These are phyloP conservation scores for Neopelma chrysocephalum DNA, from an alignment of 2,797 vertebrate species.

Conservation along the genomic window DNA sequence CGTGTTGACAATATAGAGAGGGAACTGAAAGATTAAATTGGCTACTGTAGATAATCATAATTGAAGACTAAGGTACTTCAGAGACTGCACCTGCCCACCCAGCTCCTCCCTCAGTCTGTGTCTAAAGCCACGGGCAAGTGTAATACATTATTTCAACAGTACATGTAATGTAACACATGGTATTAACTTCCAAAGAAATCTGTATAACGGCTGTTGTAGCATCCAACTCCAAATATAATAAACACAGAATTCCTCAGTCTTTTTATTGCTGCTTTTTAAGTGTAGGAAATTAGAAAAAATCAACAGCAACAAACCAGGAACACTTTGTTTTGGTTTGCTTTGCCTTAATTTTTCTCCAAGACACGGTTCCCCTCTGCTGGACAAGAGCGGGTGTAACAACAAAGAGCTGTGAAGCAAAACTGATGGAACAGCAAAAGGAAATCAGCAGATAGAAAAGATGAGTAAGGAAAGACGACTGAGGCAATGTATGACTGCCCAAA, in stretches of 20 bases:
- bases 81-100: background rate
- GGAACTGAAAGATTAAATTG: background rate
- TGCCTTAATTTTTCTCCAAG: background rate
- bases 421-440: background rate
- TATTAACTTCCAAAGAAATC: background rate
- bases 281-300: background rate
- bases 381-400: background rate
- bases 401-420: background rate
- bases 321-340: background rate
- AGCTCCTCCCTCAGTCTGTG: background rate
- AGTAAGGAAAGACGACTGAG: background rate
- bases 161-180: background rate
- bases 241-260: background rate
- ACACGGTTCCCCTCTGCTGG: conserved; percentile 26
- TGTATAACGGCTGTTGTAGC: background rate
- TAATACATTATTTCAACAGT: background rate
- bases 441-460: background rate
- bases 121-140: background rate
- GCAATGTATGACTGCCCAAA: background rate
- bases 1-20: background rate
- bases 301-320: background rate
- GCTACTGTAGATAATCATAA: background rate
- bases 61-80: background rate
- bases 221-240: background rate
- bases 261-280: background rate